Evolutionary conservation across 2,888 invertebrate species (phyloP), one percentile per base, ranked within the genome.

Genomic region (Blera fallax): DNA sequence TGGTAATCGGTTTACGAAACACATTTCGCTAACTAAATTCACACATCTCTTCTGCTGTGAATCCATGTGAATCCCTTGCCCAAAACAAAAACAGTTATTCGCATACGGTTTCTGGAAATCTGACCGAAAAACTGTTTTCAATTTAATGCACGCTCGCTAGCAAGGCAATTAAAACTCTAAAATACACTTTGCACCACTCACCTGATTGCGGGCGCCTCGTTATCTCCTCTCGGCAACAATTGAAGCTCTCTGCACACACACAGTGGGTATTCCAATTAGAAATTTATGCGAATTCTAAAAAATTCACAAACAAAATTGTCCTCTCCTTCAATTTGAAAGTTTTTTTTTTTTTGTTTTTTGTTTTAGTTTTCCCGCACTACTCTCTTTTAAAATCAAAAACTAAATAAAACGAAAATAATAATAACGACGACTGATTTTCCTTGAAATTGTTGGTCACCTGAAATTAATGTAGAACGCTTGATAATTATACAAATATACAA

Each of bases 401-500:
- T 18, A 80, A 72, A 65, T 70, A 70, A 72, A 79, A 81, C 40
- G 48, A 76, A 84, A 81, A 72, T 76, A 84, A 74, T 69, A 74
- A 50, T 64, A 79, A 79, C 64, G 56, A 67, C 67, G 79, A 65
- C 56, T 84, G 84, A 84, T 80, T 80, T 81, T 60, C 81, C 85
- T 77, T 85, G 81, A 62, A 81, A 77, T 80, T 72, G 76, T 81
- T 69, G 76, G 72, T 77, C 85, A 85, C 85, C 85, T 85, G 85
- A 72, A 85, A 85, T 76, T 37, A 65, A 56, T 34, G 72, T 16
- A 70, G 27, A 76, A 65, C 18, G 4, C 45, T 48, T 40, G 62
- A 48, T 70, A 62, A 74, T 60, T 45, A 82, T 32, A 64, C 24
- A 65, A 18, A 62, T 62, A 60, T 11, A 65, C n/a, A 65, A 52